Conservation (phyloP, 2,797 vertebrate species). For the Semotilus atromaculatus region DNA sequence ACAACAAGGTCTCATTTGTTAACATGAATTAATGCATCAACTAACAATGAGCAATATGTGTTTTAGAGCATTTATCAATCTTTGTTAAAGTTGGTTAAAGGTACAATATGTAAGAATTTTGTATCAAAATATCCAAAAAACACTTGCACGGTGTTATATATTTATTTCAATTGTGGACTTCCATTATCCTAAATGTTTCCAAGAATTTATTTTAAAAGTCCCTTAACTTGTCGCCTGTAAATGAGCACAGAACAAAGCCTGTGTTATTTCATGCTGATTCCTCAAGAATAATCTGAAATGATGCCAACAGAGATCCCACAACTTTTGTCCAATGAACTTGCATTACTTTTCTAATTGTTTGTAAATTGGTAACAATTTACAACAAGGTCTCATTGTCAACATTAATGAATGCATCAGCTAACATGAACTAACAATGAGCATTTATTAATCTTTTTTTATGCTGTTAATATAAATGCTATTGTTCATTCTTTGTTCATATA, state of each 20-base stretch:
- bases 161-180: too few relatives aligned
- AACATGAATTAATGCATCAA: background rate
- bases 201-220: too few relatives aligned
- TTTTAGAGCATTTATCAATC: background rate
- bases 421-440: background rate
- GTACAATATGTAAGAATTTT: too few relatives aligned
- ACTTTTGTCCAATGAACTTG: background rate
- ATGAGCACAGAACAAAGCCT: background rate
- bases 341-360: background rate
- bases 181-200: too few relatives aligned
- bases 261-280: background rate
- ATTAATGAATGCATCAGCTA: background rate
- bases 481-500: background rate
- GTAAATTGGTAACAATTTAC: background rate
- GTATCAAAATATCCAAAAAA: too few relatives aligned
- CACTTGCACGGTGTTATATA: too few relatives aligned
- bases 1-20: background rate
- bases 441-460: background rate
- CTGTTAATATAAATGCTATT: background rate
- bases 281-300: background rate
- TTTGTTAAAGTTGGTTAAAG: too few relatives aligned
- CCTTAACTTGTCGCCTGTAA: too few relatives aligned
- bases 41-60: background rate
- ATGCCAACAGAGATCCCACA: background rate
- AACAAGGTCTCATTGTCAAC: background rate